Conservation (phyloP, 1,140 invertebrate genomes). For the Araneus ventricosus region DNA sequence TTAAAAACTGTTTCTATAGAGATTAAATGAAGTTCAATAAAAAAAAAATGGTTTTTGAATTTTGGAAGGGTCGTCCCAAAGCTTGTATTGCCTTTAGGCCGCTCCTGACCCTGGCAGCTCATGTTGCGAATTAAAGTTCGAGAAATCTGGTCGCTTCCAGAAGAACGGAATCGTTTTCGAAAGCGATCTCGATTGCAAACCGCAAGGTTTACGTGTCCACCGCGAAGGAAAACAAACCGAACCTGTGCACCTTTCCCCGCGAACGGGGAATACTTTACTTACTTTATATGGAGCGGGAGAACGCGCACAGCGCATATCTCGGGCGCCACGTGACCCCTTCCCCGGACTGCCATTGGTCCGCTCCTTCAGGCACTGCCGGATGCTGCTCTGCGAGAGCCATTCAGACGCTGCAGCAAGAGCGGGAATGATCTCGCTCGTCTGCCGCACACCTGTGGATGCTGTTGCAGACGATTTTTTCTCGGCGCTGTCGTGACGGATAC, state of each 20-base stretch:
- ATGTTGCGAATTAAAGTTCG: no score
- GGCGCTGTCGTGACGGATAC: neutral
- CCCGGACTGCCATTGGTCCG: constrained; percentile 12
- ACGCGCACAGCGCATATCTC: constrained; percentile 86
- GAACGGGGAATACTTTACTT: constrained; percentile 35
- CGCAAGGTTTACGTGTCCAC: neutral
- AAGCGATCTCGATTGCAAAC: neutral
- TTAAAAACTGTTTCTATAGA: no score
- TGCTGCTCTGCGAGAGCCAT: neutral
- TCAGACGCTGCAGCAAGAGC: neutral
- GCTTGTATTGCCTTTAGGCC: no score
- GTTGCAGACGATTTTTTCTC: neutral
- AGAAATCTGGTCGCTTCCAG: no score
- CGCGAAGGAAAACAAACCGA: neutral
- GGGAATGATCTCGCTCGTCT: neutral
- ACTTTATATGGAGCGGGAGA: constrained; percentile 69
- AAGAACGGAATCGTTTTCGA: no score
- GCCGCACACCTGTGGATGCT: neutral
- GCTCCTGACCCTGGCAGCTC: no score
- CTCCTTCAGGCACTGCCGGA: neutral
- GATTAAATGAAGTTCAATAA: no score
- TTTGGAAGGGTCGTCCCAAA: no score
- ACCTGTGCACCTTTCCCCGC: neutral
- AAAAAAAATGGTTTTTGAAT: no score
- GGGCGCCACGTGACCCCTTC: constrained; percentile 94